Evolutionary conservation across 2,888 invertebrate genomes (phyloP).

Genomic region (Cylindroiulus punctatus): DNA sequence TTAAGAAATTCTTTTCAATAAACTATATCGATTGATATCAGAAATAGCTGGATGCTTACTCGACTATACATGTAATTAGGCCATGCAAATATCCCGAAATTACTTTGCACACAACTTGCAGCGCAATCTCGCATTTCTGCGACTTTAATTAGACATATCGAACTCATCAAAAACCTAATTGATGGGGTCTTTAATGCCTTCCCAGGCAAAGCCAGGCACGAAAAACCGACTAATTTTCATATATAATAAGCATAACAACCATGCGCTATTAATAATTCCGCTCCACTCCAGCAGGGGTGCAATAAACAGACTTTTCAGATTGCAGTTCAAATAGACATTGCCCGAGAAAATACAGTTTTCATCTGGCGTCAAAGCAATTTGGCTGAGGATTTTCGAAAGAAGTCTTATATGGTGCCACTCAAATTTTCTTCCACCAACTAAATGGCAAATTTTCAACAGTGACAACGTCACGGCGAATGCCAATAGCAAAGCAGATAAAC

Average conservation of each 20-base stretch:
- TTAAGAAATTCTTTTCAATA: no score
- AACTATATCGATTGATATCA: no score
- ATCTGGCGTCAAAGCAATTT: conserved; percentile 36
- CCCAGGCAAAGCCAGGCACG: background rate
- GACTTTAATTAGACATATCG: conserved; percentile 36
- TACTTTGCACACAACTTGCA: background rate
- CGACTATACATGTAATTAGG: background rate
- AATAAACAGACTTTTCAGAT: conserved; percentile 37
- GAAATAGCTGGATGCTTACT: no score
- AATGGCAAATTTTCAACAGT: conserved; percentile 34
- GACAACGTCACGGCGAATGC: conserved; percentile 14
- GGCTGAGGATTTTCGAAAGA: background rate
- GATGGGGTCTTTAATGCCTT: conserved; percentile 10
- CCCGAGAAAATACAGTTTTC: background rate
- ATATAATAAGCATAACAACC: conserved; percentile 47
- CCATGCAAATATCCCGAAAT: background rate
- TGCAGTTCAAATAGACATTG: background rate
- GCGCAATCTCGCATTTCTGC: conserved; percentile 10
- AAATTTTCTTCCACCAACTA: conserved; percentile 40
- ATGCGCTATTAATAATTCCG: conserved; percentile 17
- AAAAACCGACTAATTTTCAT: conserved; percentile 36
- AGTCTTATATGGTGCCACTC: conserved; percentile 14
- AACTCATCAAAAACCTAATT: conserved; percentile 19
- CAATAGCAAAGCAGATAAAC: conserved; percentile 15
- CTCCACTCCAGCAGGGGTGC: conserved; percentile 27